These are phyloP conservation scores for Papilio aristodemus DNA, from an alignment of 1,140 invertebrate genomes.

Conservation along the genomic window DNA sequence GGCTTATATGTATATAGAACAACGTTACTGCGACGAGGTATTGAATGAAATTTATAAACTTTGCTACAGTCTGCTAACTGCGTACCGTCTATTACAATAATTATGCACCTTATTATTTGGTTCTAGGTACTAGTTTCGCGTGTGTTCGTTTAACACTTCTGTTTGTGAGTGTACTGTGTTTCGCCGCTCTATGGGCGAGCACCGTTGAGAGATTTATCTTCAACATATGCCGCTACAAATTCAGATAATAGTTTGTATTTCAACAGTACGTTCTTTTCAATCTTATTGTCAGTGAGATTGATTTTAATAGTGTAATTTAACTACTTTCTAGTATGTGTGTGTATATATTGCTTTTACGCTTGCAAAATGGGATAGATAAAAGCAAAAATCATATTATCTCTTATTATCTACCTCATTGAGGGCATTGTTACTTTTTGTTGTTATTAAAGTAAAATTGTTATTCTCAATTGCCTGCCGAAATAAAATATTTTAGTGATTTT, in stretches of 20 bases:
- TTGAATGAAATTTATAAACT: constrained; percentile 67
- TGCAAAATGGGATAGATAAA: too few species aligned
- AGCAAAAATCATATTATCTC: too few species aligned
- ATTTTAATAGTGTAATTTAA: constrained; percentile 19
- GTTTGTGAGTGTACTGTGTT: constrained; percentile 2
- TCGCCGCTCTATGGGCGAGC: constrained; percentile 41
- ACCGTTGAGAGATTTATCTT: constrained; percentile 63
- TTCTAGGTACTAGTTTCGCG: constrained; percentile 2
- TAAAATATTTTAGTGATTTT: too few species aligned
- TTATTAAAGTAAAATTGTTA: too few species aligned
- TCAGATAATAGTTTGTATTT: constrained; percentile 32
- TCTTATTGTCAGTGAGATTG: constrained; percentile 18
- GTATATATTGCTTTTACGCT: too few species aligned
- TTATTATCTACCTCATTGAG: too few species aligned
- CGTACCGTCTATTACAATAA: constrained; percentile 39
- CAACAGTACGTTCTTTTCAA: constrained; percentile 12
- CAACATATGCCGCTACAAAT: constrained; percentile 40
- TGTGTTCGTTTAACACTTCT: constrained; percentile 15
- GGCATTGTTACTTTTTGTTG: too few species aligned
- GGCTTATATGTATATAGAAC: constrained; percentile 58
- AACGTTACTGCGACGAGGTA: constrained; percentile 54
- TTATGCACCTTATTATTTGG: constrained; percentile 13
- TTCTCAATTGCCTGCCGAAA: too few species aligned
- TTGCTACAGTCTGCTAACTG: constrained; percentile 50
- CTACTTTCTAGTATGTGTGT: background rate